Conservation (phyloP, 2,797 vertebrate genomes). For the Mastacembelus armatus region DNA sequence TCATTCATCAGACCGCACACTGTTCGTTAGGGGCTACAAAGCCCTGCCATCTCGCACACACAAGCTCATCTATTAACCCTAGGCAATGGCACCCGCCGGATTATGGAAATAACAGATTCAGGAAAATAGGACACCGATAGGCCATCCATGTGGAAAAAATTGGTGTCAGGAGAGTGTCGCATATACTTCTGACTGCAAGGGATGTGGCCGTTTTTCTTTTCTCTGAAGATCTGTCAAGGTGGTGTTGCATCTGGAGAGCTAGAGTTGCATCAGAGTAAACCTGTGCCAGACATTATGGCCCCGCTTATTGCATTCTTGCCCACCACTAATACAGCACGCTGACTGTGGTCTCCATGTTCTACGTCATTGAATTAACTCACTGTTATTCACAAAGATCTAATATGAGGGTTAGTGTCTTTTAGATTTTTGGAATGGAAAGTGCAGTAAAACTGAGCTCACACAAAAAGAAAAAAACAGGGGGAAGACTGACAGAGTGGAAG, state of each 20-base stretch:
- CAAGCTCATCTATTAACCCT: slow-evolving; percentile 92
- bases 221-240: slow-evolving; percentile 67
- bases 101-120: slow-evolving; percentile 86
- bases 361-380: slow-evolving; percentile 66
- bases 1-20: slow-evolving; percentile 94
- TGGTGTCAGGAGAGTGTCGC: slow-evolving; percentile 76
- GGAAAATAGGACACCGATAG: slow-evolving; percentile 82
- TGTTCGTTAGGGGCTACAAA: slow-evolving; percentile 94
- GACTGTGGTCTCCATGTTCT: slow-evolving; percentile 69
- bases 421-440: slow-evolving; percentile 59
- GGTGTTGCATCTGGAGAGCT: slow-evolving; percentile 63
- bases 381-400: slow-evolving; percentile 68
- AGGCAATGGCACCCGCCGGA: slow-evolving; percentile 86
- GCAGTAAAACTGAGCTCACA: slow-evolving; percentile 51
- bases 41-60: slow-evolving; percentile 91
- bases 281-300: slow-evolving; percentile 67
- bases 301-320: slow-evolving; percentile 71
- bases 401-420: slow-evolving; percentile 57
- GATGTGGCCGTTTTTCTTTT: slow-evolving; percentile 63
- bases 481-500: slow-evolving; percentile 36
- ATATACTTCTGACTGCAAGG: slow-evolving; percentile 63
- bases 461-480: slow-evolving; percentile 42
- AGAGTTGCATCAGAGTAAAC: slow-evolving; percentile 71
- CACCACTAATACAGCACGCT: slow-evolving; percentile 67
- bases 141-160: slow-evolving; percentile 83